Percentiles rank a stretch among this genome's conserved stretches.
phyloP scores from a whole-genome alignment of 2,113 vertebrate genomes.

The sheep (Ovis aries) region ARS-UI_Ramb_v3.0 NC_056071.1:43540001-43540500 shows the following conservation, averaged over 20 bases:
- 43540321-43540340: not conserved
- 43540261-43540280: not conserved
- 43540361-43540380: not conserved
- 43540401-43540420: not conserved
- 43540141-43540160: not conserved
- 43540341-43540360: not conserved
- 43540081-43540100: not conserved
- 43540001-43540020: not conserved
- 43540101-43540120: not conserved
- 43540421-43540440: not conserved
- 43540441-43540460: not conserved
- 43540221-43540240: not conserved
- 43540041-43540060: not conserved
- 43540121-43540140: not conserved
- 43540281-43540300: not conserved
- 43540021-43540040: not conserved
- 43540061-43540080: not conserved
- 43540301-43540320: not conserved
- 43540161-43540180: not conserved
- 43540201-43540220: not conserved
- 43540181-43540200: not conserved
- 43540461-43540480: not conserved
- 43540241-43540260: not conserved
- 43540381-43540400: not conserved
- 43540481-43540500: not conserved